phyloP scores from a whole-genome alignment of 2,888 invertebrate genomes.

The Eilema sororculum region DNA sequence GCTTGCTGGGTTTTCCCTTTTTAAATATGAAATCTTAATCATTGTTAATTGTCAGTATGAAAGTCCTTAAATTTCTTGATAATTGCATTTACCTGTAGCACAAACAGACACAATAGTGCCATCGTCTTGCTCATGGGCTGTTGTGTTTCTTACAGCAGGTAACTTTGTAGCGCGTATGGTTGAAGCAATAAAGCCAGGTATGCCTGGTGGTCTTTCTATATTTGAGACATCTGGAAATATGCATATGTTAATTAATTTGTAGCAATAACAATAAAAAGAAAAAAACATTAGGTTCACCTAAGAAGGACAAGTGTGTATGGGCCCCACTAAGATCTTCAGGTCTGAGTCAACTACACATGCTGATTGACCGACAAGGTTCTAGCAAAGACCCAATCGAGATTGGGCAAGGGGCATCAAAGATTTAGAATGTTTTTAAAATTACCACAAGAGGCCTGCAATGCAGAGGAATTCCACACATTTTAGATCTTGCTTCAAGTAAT shows the following conservation, averaged over 20 bases:
- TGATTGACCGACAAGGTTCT: too few relatives aligned
- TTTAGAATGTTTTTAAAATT: neutral
- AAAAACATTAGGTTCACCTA: neutral
- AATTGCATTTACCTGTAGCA: constrained; percentile 89
- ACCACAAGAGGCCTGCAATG: too few relatives aligned
- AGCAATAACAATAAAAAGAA: neutral
- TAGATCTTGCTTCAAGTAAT: too few relatives aligned
- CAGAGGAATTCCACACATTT: too few relatives aligned
- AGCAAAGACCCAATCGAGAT: too few relatives aligned
- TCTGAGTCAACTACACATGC: too few relatives aligned
- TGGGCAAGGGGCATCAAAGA: too few relatives aligned
- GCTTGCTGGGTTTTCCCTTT: neutral
- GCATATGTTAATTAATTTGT: neutral
- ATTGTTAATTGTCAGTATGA: neutral
- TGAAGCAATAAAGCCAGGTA: constrained; percentile 80
- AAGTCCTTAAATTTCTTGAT: neutral
- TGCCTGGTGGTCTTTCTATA: constrained; percentile 87
- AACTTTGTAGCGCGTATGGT: constrained; percentile 60
- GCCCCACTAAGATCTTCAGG: too few relatives aligned
- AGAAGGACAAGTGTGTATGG: neutral
- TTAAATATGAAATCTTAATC: too few relatives aligned
- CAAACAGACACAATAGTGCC: constrained; percentile 95
- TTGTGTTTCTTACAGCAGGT: constrained; percentile 82
- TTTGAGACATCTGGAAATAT: constrained; percentile 90
- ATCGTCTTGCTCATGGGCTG: constrained; percentile 97